These are phyloP conservation scores for Hippocampus comes DNA, from an alignment of 2,113 vertebrate species.

Conservation along the genomic window DNA sequence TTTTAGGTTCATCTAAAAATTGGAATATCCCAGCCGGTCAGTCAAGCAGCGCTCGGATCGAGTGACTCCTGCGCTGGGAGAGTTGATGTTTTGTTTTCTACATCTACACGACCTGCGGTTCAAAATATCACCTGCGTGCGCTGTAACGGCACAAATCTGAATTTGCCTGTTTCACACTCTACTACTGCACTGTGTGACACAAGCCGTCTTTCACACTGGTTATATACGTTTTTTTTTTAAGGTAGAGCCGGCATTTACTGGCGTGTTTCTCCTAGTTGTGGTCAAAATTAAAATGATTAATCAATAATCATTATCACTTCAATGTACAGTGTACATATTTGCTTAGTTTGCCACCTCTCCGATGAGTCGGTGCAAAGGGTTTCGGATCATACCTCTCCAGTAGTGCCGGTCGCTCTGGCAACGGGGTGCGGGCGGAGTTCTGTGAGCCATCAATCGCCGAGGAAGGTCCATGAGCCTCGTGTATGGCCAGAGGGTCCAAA, in stretches of 20 bases:
- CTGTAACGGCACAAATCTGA: not conserved
- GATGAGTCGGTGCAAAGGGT: not conserved
- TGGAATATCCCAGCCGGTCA: not conserved
- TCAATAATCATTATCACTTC: too few relatives aligned
- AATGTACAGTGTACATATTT: too few relatives aligned
- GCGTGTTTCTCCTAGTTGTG: not conserved
- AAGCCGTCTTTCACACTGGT: not conserved
- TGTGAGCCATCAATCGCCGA: slow-evolving; percentile 55
- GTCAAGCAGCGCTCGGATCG: slow-evolving; percentile 10
- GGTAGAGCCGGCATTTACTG: too few relatives aligned
- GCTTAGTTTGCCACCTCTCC: too few relatives aligned
- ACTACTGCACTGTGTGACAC: not conserved
- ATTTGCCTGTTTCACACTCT: not conserved
- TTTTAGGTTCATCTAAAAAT: too few relatives aligned
- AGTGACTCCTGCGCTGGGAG: not conserved
- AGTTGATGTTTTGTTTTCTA: not conserved
- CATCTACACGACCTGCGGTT: not conserved
- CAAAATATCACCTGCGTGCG: not conserved
- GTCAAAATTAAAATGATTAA: too few relatives aligned
- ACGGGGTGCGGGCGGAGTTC: slow-evolving; percentile 81
- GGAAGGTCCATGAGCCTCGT: slow-evolving; percentile 57
- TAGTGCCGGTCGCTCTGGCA: slow-evolving; percentile 85
- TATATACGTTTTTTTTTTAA: too few relatives aligned
- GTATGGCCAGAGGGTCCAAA: slow-evolving; percentile 80
- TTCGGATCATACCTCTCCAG: slow-evolving; percentile 76